phyloP scores from a whole-genome alignment of 2,888 invertebrate species.

The Thereva unica region DNA sequence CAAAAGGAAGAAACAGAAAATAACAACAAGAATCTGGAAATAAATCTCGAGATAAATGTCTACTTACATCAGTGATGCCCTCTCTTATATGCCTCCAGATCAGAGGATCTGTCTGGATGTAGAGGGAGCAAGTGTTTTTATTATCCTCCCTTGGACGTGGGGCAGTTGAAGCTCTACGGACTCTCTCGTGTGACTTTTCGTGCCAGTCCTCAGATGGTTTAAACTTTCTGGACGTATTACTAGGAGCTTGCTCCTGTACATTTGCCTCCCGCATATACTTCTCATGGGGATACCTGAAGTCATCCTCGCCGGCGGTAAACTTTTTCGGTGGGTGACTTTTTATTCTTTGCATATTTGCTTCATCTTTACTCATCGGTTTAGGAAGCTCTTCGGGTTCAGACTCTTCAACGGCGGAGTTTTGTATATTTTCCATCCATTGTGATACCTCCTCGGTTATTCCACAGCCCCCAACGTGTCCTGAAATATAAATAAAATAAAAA shows the following conservation, averaged over 20 bases:
- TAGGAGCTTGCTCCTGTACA: constrained; percentile 46
- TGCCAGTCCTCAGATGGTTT: constrained; percentile 60
- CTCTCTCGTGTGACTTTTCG: constrained; percentile 58
- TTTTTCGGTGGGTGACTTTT: constrained; percentile 39
- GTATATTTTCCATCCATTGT: constrained; percentile 91
- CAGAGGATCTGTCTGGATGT: constrained; percentile 97
- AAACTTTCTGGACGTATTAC: constrained; percentile 17
- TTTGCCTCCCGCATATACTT: constrained; percentile 83
- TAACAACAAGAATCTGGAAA: constrained; percentile 25
- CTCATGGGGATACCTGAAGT: constrained; percentile 64
- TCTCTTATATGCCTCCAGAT: constrained; percentile 94
- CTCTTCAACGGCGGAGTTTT: constrained; percentile 73
- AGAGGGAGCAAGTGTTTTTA: constrained; percentile 90
- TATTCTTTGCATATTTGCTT: constrained; percentile 37
- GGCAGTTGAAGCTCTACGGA: constrained; percentile 61
- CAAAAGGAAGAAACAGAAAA: constrained; percentile 25
- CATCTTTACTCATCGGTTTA: constrained; percentile 43
- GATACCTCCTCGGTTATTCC: constrained; percentile 85
- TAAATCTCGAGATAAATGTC: constrained; percentile 24
- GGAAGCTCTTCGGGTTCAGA: constrained; percentile 46
- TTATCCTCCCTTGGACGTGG: constrained; percentile 67
- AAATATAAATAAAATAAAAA: constrained; percentile 44
- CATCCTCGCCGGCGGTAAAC: constrained; percentile 46
- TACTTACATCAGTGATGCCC: constrained; percentile 76
- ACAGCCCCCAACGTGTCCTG: constrained; percentile 84